phyloP scores from a whole-genome alignment of 2,797 vertebrate genomes.

The Diglossa cyanea region DNA sequence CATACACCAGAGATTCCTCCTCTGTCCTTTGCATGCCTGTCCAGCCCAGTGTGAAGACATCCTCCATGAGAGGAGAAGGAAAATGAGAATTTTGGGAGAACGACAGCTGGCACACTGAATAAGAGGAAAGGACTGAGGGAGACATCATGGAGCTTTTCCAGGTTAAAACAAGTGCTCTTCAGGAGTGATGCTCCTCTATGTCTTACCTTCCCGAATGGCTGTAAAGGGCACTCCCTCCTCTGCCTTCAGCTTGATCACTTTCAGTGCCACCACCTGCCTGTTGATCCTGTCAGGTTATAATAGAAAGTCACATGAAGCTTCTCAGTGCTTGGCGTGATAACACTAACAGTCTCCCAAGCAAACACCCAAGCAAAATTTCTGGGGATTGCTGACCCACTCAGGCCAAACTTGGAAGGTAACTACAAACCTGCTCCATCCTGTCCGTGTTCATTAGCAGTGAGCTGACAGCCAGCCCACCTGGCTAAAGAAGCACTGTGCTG shows the following conservation, averaged over 20 bases:
- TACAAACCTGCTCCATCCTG: not conserved
- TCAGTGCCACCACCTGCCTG: slow-evolving; percentile 87
- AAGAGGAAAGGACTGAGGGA: not conserved
- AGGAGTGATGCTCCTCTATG: not conserved
- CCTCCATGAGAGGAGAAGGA: not conserved
- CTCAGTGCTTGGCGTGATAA: not conserved
- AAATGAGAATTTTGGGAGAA: not conserved
- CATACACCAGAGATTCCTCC: not conserved
- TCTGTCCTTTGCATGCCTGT: not conserved
- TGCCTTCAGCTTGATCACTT: slow-evolving; percentile 85
- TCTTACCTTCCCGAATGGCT: slow-evolving; percentile 87
- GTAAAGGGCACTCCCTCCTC: slow-evolving; percentile 90
- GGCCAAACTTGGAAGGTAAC: not conserved
- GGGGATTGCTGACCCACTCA: not conserved
- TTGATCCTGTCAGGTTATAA: slow-evolving; percentile 80
- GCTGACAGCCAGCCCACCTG: not conserved
- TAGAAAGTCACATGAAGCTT: not conserved
- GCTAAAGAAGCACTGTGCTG: not conserved
- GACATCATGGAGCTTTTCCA: not conserved
- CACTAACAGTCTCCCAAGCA: not conserved
- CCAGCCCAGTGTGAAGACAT: not conserved
- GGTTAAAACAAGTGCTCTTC: not conserved
- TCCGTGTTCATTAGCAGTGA: not conserved
- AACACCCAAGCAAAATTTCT: not conserved
- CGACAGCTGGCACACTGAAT: not conserved